Conservation (phyloP, 2,888 invertebrate genomes). For the Netelia fuscicornis region DNA sequence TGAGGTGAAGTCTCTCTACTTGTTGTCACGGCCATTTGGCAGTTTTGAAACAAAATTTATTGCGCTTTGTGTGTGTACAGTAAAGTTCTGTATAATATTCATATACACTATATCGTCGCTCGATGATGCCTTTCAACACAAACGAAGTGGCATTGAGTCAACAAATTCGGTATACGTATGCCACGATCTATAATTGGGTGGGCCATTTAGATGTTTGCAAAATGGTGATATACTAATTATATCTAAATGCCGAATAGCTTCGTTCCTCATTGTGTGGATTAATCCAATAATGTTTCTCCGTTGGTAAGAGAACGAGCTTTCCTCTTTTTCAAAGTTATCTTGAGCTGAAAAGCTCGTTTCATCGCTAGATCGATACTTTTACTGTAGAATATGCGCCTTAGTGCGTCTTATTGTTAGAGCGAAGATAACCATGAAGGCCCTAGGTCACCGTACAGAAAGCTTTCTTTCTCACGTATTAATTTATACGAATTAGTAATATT, state of each 20-base stretch:
- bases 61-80: not conserved
- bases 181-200: not conserved
- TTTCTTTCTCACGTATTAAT: too few relatives aligned
- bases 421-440: too few relatives aligned
- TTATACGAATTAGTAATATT: too few relatives aligned
- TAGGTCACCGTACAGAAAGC: too few relatives aligned
- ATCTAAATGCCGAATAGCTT: slow-evolving; percentile 18
- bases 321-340: not conserved
- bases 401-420: too few relatives aligned
- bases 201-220: slow-evolving; percentile 24
- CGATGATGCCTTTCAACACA: slow-evolving; percentile 19
- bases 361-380: too few relatives aligned
- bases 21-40: slow-evolving; percentile 32
- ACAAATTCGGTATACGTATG: not conserved
- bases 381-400: too few relatives aligned
- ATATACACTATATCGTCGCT: not conserved
- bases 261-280: slow-evolving; percentile 35
- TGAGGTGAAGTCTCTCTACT: slow-evolving; percentile 12
- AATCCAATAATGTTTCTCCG: slow-evolving; percentile 13
- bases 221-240: slow-evolving; percentile 27
- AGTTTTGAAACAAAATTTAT: slow-evolving; percentile 23
- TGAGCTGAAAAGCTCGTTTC: not conserved
- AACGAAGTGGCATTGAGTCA: not conserved
- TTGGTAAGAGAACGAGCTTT: not conserved
- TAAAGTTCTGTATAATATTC: not conserved